A percentile compares a stretch with the other conserved stretches of the same genome.
These are phyloP conservation scores for Pseudomugil gertrudae DNA, from an alignment of 2,797 vertebrate genomes.

Conservation along the genomic window DNA sequence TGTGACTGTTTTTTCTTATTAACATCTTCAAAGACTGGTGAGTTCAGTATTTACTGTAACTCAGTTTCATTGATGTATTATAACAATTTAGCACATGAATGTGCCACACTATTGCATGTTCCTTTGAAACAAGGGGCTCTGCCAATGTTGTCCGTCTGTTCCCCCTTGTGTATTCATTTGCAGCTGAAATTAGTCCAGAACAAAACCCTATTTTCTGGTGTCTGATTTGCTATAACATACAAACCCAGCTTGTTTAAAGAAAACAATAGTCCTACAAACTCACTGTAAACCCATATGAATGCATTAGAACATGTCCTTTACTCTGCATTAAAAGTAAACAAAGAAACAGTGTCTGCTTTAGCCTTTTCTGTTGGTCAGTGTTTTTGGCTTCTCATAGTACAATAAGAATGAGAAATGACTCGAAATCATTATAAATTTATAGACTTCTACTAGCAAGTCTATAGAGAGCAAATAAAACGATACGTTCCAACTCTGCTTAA, in stretches of 20 bases:
- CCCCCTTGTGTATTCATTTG: not conserved
- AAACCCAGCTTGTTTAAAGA: not conserved
- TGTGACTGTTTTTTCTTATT: not conserved
- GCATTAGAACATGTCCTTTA: not conserved
- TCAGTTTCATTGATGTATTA: not conserved
- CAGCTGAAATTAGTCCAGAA: conserved; percentile 10
- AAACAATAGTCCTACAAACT: not conserved
- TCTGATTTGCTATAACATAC: not conserved
- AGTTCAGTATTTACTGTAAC: not conserved
- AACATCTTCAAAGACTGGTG: not conserved
- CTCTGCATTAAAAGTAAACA: not conserved
- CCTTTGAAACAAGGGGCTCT: not conserved
- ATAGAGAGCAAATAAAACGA: not conserved
- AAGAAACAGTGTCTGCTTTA: not conserved
- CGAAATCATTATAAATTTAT: not conserved
- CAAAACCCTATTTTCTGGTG: conserved; percentile 6
- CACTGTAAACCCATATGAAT: not conserved
- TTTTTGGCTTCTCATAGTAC: not conserved
- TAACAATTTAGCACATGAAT: conserved; percentile 15
- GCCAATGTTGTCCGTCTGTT: not conserved
- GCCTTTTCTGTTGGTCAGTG: not conserved
- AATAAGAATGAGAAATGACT: not conserved
- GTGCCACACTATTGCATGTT: not conserved
- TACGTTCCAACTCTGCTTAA: not conserved
- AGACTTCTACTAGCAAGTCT: not conserved